Conservation (phyloP, 2,797 vertebrate species). For the Amblyraja radiata region DNA sequence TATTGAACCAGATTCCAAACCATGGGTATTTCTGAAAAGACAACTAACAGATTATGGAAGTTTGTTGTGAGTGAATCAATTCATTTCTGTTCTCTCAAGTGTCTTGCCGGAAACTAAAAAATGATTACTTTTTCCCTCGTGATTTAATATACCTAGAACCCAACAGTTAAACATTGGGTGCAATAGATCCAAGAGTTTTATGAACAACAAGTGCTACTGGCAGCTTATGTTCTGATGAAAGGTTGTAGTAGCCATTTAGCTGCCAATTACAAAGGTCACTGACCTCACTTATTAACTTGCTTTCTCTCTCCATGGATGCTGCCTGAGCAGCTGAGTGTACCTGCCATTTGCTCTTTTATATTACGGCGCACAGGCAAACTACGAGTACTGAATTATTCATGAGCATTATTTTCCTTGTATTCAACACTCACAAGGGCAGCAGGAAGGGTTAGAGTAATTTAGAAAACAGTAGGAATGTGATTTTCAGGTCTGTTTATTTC, state of each 20-base stretch:
- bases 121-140: neutral
- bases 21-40: too few relatives aligned
- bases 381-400: neutral
- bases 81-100: neutral
- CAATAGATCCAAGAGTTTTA: neutral
- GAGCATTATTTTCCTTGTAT: neutral
- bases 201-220: neutral
- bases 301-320: too few relatives aligned
- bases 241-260: too few relatives aligned
- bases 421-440: neutral
- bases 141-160: neutral
- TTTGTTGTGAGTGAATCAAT: neutral
- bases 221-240: neutral
- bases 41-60: too few relatives aligned
- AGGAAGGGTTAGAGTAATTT: neutral
- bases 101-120: neutral
- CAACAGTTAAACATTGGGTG: neutral
- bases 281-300: too few relatives aligned
- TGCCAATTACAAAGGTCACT: too few relatives aligned
- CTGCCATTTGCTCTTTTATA: too few relatives aligned
- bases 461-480: neutral
- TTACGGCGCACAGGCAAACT: too few relatives aligned
- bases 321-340: too few relatives aligned
- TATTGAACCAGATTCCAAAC: too few relatives aligned
- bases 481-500: constrained; percentile 39